Base-by-base conservation (phyloP, 2,888 invertebrate species). In the Drosophila yooni region DNA sequence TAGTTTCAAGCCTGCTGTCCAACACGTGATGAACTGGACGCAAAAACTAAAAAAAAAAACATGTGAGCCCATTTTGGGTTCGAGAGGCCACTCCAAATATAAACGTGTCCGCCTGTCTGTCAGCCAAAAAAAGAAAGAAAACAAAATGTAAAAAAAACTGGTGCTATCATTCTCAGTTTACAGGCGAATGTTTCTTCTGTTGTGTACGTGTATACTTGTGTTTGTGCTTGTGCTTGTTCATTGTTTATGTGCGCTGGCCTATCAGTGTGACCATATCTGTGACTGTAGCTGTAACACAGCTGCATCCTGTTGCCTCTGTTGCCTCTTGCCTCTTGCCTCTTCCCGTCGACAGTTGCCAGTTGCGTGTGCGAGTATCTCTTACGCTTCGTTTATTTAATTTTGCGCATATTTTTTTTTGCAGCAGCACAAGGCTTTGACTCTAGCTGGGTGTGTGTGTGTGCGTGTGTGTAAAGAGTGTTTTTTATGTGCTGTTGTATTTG, bases 371-470 rank as follows among this genome's bases (percentile, higher is more conserved):
- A 57, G 73, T 89, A 85, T 85, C 85, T 86, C 89, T 87, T 84
- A 82, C 87, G 88, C 85, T 87, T 84, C 85, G 89, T 72, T 86
- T 89, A 86, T 86, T 85, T 89, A 84, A 84, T 89, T 80, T 81
- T 70, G 67, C 65, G 70, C 73, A 66, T 63, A 74, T 70, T 83
- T 87, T 79, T 83, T 67, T 21, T 21, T 21, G 21, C 21, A 21
- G 61, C 38, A 21, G 21, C 38, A 27, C 56, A 40, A 40, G 38
- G 27, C 58, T 48, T 56, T 73, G 21, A 34, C 18, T 71, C 51
- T 48, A 21, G 46, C 46, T 38, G 48, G 31, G 25, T 65, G 15
- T 50, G 13, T 54, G 51, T 21, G 43, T 21, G 38, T 38, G 36
- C 0, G 48, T n/a, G 21, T 38, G 56, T 63, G 52, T 69, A n/a